Evolutionary conservation across 1,140 invertebrate species (phyloP).

Genomic region (Leptopilina clavipes): DNA sequence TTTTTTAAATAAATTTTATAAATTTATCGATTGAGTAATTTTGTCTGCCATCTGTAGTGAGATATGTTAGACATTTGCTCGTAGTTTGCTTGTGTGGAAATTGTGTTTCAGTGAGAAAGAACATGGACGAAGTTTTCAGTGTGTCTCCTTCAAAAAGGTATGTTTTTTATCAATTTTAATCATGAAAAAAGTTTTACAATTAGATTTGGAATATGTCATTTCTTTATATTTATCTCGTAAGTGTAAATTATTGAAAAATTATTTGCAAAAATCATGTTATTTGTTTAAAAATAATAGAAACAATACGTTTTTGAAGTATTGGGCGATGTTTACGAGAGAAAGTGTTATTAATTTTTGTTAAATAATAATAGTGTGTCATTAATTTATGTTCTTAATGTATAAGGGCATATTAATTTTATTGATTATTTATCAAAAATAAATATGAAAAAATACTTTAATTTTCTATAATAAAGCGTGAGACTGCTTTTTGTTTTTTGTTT

Average conservation of each 20-base stretch:
- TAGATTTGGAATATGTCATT: neutral
- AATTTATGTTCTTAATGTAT: neutral
- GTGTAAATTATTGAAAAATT: neutral
- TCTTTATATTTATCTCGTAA: too few relatives aligned
- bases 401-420: neutral
- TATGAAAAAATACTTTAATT: too few relatives aligned
- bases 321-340: conserved; percentile 11
- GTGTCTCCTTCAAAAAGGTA: conserved; percentile 4
- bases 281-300: neutral
- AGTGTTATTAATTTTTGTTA: conserved; percentile 6
- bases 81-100: neutral
- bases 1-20: neutral
- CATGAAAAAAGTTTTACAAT: neutral
- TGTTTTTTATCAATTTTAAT: neutral
- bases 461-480: too few relatives aligned
- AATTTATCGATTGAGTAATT: neutral
- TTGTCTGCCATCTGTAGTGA: neutral
- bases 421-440: too few relatives aligned
- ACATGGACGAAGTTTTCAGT: conserved; percentile 5
- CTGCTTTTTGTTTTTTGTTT: neutral
- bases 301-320: neutral
- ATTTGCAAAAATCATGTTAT: neutral
- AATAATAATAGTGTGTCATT: neutral
- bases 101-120: neutral
- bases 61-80: neutral